Base-by-base conservation (phyloP, 2,797 vertebrate genomes). In the Leptodactylus fallax region DNA sequence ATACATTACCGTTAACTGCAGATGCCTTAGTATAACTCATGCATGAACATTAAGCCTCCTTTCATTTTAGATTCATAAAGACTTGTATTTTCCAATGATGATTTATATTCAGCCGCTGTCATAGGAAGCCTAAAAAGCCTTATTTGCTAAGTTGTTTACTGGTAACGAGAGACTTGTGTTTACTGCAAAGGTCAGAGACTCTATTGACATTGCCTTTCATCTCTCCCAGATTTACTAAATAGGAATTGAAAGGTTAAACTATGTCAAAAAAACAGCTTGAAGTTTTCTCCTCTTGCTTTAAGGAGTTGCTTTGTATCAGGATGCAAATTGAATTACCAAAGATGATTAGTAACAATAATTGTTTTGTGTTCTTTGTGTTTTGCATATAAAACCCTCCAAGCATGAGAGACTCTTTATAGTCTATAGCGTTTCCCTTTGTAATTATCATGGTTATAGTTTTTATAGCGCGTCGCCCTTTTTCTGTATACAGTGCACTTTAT, bases 331-430 rank as follows among this genome's bases (percentile, higher is more conserved):
- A 92, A 93, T 91, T 90, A 84, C 89, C 79, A 89, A 90, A 92
- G 91, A 93, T 92, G 92, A 94, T 94, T 93, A 92, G 92, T 85
- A 13, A 5, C 90, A 91, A 79, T 93, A 92, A 91, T 83, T 80
- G 89, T 84, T 85, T 85, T 88, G 77, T 87, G 77, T 92, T 93
- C 88, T 85, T 90, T 90, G 90, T 90, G 85, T 53, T 90, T 92
- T 81, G 79, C 69, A 82, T 81, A 85, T 89, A 89, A 89, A 89
- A 89, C 87, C 69, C 58, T 85, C 21, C 78, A 67, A 88, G 77
- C 87, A 63, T 88, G 36, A 76, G 79, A 77, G 47, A 27, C 63
- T 23, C 27, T 79, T 72, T 87, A 55, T 79, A 23, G 47, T 78
- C 56, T 61, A 8, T 72, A 25, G 72, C 56, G 25, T 69, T 85